Evolutionary conservation across 1,140 invertebrate species (phyloP).

Genomic region (Tetragonula clypearis): DNA sequence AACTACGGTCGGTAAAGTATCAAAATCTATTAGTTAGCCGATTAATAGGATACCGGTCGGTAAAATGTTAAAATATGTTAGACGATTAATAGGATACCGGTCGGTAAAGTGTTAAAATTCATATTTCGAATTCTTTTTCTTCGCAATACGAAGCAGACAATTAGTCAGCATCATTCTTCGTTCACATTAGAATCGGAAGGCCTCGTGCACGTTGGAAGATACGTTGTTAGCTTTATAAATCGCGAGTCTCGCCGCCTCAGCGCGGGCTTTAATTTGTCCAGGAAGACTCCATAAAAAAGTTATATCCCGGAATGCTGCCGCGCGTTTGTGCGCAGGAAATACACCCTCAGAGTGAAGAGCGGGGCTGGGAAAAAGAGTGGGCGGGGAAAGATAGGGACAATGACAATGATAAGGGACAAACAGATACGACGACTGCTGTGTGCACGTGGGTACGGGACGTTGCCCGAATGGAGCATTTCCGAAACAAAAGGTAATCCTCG

Average conservation of each 20-base stretch:
- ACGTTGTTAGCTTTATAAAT: neutral
- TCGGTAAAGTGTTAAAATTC: no score
- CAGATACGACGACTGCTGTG: neutral
- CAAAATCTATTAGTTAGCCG: no score
- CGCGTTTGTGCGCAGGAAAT: neutral
- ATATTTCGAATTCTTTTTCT: no score
- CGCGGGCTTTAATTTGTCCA: neutral
- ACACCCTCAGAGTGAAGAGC: neutral
- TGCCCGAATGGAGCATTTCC: neutral
- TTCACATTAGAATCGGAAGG: neutral
- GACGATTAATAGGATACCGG: no score
- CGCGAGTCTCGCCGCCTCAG: neutral
- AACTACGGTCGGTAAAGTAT: no score
- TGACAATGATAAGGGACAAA: neutral
- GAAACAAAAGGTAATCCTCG: neutral
- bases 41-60: no score
- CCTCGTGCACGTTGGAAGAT: neutral
- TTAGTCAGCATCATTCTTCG: no score
- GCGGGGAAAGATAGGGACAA: neutral
- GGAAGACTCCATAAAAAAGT: neutral
- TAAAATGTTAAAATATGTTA: no score
- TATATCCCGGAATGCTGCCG: neutral
- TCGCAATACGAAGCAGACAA: no score
- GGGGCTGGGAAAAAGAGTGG: neutral
- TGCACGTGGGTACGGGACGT: neutral